A percentile compares a stretch with the other conserved stretches of the same genome.
Conservation (phyloP, 2,797 vertebrate genomes). For the Lutjanus campechanus region DNA sequence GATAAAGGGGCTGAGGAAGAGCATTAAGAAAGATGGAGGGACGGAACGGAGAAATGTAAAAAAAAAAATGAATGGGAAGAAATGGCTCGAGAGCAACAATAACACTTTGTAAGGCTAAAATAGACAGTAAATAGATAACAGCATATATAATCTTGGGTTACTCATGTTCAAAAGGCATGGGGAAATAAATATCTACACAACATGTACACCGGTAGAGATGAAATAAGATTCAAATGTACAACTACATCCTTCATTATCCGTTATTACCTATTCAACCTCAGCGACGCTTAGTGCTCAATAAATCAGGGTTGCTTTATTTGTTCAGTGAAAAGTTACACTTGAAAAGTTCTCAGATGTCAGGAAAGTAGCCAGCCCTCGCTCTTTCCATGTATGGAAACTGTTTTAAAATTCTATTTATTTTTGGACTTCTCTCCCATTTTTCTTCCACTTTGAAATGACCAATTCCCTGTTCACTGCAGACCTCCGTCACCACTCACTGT, state of each 20-base stretch:
- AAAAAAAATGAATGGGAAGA: background rate
- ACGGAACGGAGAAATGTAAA: background rate
- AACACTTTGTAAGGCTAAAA: background rate
- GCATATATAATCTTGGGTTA: background rate
- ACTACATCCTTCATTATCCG: background rate
- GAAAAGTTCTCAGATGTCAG: constrained; percentile 21
- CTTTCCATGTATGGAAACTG: constrained; percentile 20
- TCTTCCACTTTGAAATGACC: constrained; percentile 11
- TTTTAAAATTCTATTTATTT: constrained; percentile 19
- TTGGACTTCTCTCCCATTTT: constrained; percentile 3
- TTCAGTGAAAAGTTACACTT: constrained; percentile 20
- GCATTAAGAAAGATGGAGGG: constrained; percentile 21
- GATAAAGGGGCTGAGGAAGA: constrained; percentile 28
- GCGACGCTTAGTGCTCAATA: background rate
- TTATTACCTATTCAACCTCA: constrained; percentile 22
- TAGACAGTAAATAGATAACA: background rate
- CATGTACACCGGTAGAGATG: background rate
- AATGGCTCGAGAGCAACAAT: background rate
- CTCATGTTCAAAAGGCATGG: background rate
- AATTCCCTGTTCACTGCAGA: background rate
- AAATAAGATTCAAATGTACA: background rate
- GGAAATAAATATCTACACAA: background rate
- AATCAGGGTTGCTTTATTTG: constrained; percentile 25
- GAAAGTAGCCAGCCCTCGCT: background rate
- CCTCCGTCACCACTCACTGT: background rate